Evolutionary conservation across 2,113 vertebrate species (phyloP), one percentile per base, ranked within the genome.

Genomic region (Engystomops pustulosus): DNA sequence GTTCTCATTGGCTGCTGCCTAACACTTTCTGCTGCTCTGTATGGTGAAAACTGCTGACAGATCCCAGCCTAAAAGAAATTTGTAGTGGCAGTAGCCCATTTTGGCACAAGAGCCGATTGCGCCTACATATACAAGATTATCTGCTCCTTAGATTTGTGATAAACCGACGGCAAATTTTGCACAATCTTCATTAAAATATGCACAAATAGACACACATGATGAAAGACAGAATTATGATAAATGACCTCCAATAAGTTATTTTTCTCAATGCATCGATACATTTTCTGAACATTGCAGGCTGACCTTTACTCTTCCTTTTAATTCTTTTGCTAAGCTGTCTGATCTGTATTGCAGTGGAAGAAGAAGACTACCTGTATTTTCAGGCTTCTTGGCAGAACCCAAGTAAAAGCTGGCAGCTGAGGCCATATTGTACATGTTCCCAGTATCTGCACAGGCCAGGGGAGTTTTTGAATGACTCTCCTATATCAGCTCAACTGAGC

Each of bases 371-470:
- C 78, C 41, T 67, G 78, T 15, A 80, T 32, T 67, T 32, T 23
- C n/a, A 27, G 55, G 60, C 38, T n/a, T 8, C 38, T 71, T 44
- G 68, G 36, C 51, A 34, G 34, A 38, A 7, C 30, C 27, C 17
- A 12, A 20, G 41, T 14, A 9, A 18, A 18, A 47, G 1, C 45
- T 69, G 60, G 79, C 79, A 51, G 8, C 27, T 10, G 62, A 12
- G 44, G 27, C 25, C 27, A 8, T 12, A 80, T 70, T 80, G 79
- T 69, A 11, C 41, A 9, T n/a, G 65, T 53, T 69, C 44, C 79
- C 79, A 49, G 67, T 81, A 71, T 81, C 67, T 69, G 65, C 17
- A 45, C 32, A 32, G 69, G 53, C 69, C 80, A 82, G 80, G n/a
- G 55, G 20, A 10, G 38, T 34, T 34, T 76, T 67, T 83, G 4